Evolutionary conservation across 1,140 invertebrate species (phyloP), one percentile per base, ranked within the genome.

Genomic region (Limonius californicus): DNA sequence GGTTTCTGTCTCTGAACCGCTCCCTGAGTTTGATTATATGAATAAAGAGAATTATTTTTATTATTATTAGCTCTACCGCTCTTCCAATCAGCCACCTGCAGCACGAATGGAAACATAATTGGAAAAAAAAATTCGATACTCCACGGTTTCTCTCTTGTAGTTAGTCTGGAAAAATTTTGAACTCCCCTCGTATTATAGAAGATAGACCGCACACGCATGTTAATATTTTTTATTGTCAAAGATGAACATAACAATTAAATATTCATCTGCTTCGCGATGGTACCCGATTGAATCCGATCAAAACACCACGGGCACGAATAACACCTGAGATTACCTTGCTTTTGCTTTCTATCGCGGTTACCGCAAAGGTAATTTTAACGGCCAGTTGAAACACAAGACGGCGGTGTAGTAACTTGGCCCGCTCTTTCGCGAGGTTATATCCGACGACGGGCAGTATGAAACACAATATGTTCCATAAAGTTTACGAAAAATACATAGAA

Each of bases 311-410:
- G 42, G 42, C 14, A 45, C 42, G n/a, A 45, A 45, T 45, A 45
- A 45, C 42, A 45, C 42, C 42, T 45, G 42, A 45, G 16, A 45
- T 45, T 27, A 27, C 42, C 42, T 45, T 45, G 42, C 42, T 45
- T 45, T 45, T 45, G 42, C 42, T 45, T 45, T 45, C 42, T 45
- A 45, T 18, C 42, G 42, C n/a, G 42, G n/a, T 45, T 45, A n/a
- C n/a, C 42, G 16, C 16, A 45, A 45, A 45, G 23, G 23, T 15
- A 45, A 45, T 45, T 45, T 45, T 18, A 45, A 45, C 42, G 42
- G 16, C 16, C 42, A 45, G 42, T 45, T 45, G 16, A 18, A 45
- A 45, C 42, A 18, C 42, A 45, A 45, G 42, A 45, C 42, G 42
- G 42, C 16, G 42, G 42, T 45, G 23, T 27, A 27, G 23, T 27